Base-by-base conservation (phyloP, 23 tunicate genomes). In the Trididemnum clinides region DNA sequence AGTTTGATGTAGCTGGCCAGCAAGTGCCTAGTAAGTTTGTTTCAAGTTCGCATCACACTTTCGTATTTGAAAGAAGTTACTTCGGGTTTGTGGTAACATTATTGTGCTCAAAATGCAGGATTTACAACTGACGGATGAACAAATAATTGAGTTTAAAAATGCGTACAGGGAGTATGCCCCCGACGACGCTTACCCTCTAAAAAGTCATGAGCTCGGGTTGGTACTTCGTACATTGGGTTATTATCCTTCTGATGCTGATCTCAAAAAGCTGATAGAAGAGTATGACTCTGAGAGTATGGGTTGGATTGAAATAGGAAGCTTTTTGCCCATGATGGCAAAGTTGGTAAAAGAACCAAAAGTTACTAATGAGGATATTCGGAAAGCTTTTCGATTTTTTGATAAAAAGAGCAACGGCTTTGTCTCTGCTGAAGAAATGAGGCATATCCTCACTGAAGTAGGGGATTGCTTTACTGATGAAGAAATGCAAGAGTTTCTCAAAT, bases 91-190 rank as follows among this genome's bases (percentile, higher is more conserved):
- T n/a, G n/a, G n/a, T n/a, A n/a, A n/a, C n/a, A n/a, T n/a, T n/a
- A n/a, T n/a, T n/a, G n/a, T n/a, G n/a, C n/a, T n/a, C n/a, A n/a
- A n/a, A n/a, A n/a, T n/a, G n/a, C n/a, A n/a, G n/a, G n/a, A n/a
- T n/a, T n/a, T n/a, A n/a, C n/a, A n/a, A n/a, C n/a, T 62, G 21
- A 62, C 75, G 7, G 75, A 66, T n/a, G 75, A 66, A 31, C 75
- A 66, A n/a, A 37, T 66, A 5, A 32, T 32, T 3, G 37, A 29
- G 7, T 66, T 66, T 20, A 66, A 37, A 31, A 66, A 66, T 5
- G 75, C 31, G 30, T 66, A 66, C 37, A 3, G n/a, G 7, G 30
- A 36, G 6, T 32, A 29, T 5, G 5, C 25, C 37, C 30, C 30
- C 6, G 75, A 66, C 4, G 75, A 66, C 5, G 31, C 31, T 28